Percentiles rank a stretch among this genome's conserved stretches.
phyloP scores from a whole-genome alignment of 2,797 vertebrate species.

The Nannoperca australis region DNA sequence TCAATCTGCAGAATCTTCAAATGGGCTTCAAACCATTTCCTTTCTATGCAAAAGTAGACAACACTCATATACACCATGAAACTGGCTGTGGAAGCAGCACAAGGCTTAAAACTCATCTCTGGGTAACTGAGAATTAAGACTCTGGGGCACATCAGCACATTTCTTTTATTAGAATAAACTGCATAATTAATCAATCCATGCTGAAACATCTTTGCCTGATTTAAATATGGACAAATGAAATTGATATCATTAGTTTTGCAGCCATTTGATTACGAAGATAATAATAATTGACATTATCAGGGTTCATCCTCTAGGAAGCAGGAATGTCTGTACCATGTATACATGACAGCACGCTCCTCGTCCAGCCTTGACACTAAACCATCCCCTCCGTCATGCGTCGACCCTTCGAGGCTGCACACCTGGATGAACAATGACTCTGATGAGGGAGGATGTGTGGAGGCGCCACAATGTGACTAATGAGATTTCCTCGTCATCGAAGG shows the following conservation, averaged over 20 bases:
- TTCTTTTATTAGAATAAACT: too few species aligned
- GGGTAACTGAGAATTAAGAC: not conserved
- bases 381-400: conserved; percentile 9
- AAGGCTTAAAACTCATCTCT: not conserved
- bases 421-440: not conserved
- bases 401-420: conserved; percentile 24
- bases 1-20: conserved; percentile 16
- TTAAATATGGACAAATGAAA: too few species aligned
- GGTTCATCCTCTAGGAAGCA: too few species aligned
- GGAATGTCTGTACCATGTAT: too few species aligned
- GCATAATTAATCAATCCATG: too few species aligned
- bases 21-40: not conserved
- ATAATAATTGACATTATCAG: too few species aligned
- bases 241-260: too few species aligned
- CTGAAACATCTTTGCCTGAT: too few species aligned
- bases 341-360: not conserved
- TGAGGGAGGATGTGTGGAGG: conserved; percentile 31
- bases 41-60: not conserved
- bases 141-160: too few species aligned
- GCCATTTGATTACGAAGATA: too few species aligned
- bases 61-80: not conserved
- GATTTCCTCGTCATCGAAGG: not conserved
- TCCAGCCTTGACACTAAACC: conserved; percentile 22
- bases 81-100: not conserved
- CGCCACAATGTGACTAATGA: conserved; percentile 32